phyloP scores from a whole-genome alignment of 2,113 vertebrate genomes.

The Trachemys scripta region DNA sequence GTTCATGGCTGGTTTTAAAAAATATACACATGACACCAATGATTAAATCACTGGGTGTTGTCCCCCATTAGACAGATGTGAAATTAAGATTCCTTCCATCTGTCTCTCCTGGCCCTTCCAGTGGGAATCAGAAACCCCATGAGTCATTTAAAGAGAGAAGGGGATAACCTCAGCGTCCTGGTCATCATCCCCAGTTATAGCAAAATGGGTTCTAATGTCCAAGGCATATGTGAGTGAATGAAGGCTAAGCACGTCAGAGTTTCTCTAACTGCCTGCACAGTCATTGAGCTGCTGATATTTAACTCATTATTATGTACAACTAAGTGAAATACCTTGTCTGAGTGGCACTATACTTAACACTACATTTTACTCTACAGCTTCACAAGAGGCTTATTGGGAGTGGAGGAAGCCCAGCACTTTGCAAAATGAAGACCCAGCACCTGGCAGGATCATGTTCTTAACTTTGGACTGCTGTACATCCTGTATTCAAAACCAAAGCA shows the following conservation, averaged over 20 bases:
- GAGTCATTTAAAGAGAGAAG: neutral
- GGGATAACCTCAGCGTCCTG: neutral
- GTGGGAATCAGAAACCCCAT: neutral
- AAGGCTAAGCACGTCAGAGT: neutral
- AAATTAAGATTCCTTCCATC: neutral
- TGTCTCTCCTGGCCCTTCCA: neutral
- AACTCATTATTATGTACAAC: neutral
- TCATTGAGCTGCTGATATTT: neutral
- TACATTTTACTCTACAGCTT: neutral
- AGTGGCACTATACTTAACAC: accelerated
- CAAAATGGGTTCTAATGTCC: neutral
- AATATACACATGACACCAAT: neutral
- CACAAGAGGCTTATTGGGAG: neutral
- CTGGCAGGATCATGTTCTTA: neutral
- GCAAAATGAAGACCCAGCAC: neutral
- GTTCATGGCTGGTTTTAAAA: neutral
- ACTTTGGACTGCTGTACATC: neutral
- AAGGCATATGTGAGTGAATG: neutral
- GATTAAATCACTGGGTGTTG: neutral
- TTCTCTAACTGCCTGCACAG: neutral
- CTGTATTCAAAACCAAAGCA: neutral
- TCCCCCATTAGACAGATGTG: neutral
- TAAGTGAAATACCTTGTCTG: neutral
- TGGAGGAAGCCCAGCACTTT: accelerated
- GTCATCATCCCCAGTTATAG: accelerated